phyloP scores from a whole-genome alignment of 64 coral and sea anemone genomes.

The Porites australiensis region DNA sequence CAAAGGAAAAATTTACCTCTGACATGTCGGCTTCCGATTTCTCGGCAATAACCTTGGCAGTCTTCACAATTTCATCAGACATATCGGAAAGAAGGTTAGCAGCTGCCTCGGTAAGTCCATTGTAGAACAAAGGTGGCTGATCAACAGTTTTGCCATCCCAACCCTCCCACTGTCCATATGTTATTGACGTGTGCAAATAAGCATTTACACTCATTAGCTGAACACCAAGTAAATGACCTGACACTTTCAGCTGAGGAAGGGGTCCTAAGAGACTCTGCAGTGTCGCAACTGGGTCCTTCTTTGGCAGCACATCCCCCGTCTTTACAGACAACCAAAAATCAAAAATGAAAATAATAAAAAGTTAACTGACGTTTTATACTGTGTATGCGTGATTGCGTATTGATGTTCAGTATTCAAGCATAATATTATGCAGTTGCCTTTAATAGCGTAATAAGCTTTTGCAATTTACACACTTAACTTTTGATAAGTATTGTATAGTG shows the following conservation, averaged over 20 bases:
- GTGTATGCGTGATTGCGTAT: too few species aligned
- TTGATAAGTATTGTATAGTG: too few species aligned
- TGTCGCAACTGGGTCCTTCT: slow-evolving; percentile 11
- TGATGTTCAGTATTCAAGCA: too few species aligned
- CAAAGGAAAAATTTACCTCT: neutral
- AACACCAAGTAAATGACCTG: slow-evolving; percentile 43
- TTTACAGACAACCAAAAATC: neutral
- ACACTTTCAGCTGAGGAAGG: slow-evolving; percentile 7
- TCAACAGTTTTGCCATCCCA: slow-evolving; percentile 64
- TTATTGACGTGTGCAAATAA: slow-evolving; percentile 49
- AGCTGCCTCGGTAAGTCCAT: slow-evolving; percentile 34
- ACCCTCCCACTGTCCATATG: slow-evolving; percentile 55
- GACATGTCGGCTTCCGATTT: slow-evolving; percentile 20
- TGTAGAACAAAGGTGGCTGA: slow-evolving; percentile 68
- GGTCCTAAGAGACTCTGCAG: slow-evolving; percentile 57
- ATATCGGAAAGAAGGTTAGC: slow-evolving; percentile 34
- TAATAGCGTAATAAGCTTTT: too few species aligned
- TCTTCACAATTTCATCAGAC: neutral
- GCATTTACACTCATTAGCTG: slow-evolving; percentile 39
- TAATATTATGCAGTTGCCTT: too few species aligned
- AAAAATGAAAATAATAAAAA: neutral
- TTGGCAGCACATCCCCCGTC: slow-evolving; percentile 17
- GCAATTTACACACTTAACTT: too few species aligned
- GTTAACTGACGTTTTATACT: neutral
- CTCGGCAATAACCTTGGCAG: neutral